These are phyloP conservation scores for Cataglyphis rosenhaueri DNA, from an alignment of 2,888 invertebrate genomes.

Conservation along the genomic window DNA sequence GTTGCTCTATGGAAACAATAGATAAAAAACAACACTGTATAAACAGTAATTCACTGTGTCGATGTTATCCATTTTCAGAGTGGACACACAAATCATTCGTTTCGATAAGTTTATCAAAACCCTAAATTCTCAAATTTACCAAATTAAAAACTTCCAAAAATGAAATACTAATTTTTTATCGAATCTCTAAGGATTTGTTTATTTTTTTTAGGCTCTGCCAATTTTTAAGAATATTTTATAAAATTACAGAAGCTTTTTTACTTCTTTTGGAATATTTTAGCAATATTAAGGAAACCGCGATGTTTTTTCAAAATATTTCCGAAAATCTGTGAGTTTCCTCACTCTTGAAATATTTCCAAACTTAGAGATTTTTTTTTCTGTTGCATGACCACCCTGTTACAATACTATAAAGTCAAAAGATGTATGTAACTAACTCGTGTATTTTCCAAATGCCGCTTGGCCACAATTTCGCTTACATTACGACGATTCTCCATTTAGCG, in stretches of 20 bases:
- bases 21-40: neutral
- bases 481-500: conserved; percentile 63
- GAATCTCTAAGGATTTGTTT: conserved; percentile 15
- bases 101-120: neutral
- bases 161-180: conserved; percentile 24
- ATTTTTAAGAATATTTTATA: conserved; percentile 17
- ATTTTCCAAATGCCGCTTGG: neutral
- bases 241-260: conserved; percentile 30
- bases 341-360: conserved; percentile 3
- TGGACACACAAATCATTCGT: conserved; percentile 39
- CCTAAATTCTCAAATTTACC: conserved; percentile 1
- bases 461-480: conserved; percentile 58
- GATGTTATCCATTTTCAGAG: conserved; percentile 22
- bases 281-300: conserved; percentile 4
- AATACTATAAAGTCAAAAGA: conserved; percentile 58
- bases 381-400: conserved; percentile 48
- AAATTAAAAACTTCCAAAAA: conserved; percentile 4
- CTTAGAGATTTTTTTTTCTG: conserved; percentile 4
- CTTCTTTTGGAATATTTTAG: conserved; percentile 20
- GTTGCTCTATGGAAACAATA: neutral
- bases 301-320: neutral
- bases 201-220: conserved; percentile 9
- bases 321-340: neutral
- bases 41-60: conserved; percentile 40
- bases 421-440: conserved; percentile 8